Conservation (phyloP, 1,140 invertebrate species). For the fruit fly (Drosophila melanogaster) region Release_6_plus_ISO1_MT NT_037436.4:19725501-19726000, state of each 20-base stretch:
- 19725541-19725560: not conserved
- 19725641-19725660: not conserved
- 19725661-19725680: not conserved
- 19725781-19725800: too few relatives aligned
- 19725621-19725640: not conserved
- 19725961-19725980: constrained; percentile 11
- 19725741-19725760: too few relatives aligned
- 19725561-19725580: not conserved
- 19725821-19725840: not conserved
- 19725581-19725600: not conserved
- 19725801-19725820: not conserved
- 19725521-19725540: not conserved
- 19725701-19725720: not conserved
- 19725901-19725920: not conserved
- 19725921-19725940: not conserved
- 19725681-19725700: not conserved
- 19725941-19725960: not conserved
- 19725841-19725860: not conserved
- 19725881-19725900: not conserved
- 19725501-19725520: constrained; percentile 50
- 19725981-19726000: constrained; percentile 25
- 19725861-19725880: not conserved
- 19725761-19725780: too few relatives aligned
- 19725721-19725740: too few relatives aligned
- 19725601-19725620: not conserved